Percentiles rank a stretch among this genome's conserved stretches.
Conservation (phyloP, 1,140 invertebrate genomes). For the Brachionus rubens region DNA sequence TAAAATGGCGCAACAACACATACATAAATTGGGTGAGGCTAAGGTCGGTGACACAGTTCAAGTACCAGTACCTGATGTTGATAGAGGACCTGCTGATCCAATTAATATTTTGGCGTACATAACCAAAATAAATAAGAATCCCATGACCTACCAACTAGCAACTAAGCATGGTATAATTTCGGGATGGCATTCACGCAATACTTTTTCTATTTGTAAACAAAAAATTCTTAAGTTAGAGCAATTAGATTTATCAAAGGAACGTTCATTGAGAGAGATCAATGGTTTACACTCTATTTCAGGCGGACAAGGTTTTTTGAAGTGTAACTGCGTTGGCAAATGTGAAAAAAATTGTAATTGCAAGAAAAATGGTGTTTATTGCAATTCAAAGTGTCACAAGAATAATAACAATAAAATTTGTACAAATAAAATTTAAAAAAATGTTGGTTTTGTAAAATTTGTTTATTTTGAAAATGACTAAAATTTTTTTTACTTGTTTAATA, state of each 20-base stretch:
- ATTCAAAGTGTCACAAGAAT: slow-evolving; percentile 7
- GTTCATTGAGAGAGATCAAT: slow-evolving; percentile 9
- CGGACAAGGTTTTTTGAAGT: slow-evolving; percentile 16
- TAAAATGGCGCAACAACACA: neutral
- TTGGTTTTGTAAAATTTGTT: no score
- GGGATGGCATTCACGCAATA: neutral
- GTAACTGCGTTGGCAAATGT: slow-evolving; percentile 16
- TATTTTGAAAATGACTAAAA: neutral
- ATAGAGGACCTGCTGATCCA: slow-evolving; percentile 6
- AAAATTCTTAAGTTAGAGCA: neutral
- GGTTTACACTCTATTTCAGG: neutral
- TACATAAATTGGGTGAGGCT: no score
- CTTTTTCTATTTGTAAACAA: slow-evolving; percentile 18
- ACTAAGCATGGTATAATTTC: neutral
- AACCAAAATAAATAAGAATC: slow-evolving; percentile 4
- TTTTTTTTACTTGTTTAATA: no score
- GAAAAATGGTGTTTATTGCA: slow-evolving; percentile 9
- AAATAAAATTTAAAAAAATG: no score
- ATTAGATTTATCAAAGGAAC: neutral
- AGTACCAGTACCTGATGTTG: slow-evolving; percentile 24
- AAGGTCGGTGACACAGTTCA: no score
- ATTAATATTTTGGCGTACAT: neutral
- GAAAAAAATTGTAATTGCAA: slow-evolving; percentile 32
- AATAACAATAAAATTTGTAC: neutral
- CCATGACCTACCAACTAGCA: neutral